Conservation (phyloP, 35 echinoderm and acorn worm species). For the Chiridota heheva region DNA sequence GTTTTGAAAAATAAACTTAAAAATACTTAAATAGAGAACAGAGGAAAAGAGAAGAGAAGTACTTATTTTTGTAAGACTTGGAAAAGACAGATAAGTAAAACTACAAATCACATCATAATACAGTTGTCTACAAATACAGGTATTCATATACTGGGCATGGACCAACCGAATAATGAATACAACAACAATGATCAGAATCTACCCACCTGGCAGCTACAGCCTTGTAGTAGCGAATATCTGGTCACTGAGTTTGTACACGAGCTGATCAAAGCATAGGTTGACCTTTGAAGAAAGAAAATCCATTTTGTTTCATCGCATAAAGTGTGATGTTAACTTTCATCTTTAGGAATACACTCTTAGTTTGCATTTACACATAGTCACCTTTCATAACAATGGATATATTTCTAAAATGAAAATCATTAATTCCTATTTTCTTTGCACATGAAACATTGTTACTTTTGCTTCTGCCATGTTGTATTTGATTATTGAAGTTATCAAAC, state of each 20-base stretch:
- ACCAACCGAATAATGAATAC: background rate
- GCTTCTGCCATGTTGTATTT: too few species aligned
- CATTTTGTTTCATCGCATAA: background rate
- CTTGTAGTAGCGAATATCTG: conserved; percentile 99
- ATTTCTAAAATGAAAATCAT: background rate
- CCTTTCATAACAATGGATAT: background rate
- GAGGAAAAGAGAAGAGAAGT: too few species aligned
- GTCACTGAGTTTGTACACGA: conserved; percentile 98
- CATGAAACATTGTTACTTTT: too few species aligned
- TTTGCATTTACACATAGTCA: background rate
- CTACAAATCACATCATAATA: background rate
- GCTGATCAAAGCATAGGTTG: conserved; percentile 99
- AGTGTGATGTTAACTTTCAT: background rate
- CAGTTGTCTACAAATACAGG: background rate
- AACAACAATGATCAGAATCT: background rate
- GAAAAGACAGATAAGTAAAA: background rate
- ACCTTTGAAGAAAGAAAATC: conserved; percentile 55
- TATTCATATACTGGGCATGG: background rate
- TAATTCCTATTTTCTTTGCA: too few species aligned
- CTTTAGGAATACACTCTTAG: background rate
- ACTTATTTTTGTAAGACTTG: too few species aligned
- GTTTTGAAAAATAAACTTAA: too few species aligned
- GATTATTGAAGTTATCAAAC: too few species aligned
- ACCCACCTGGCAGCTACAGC: conserved; percentile 84
- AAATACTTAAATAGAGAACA: too few species aligned